Base-by-base conservation (phyloP, 2,888 invertebrate genomes). In the Trichogramma evanescens region DNA sequence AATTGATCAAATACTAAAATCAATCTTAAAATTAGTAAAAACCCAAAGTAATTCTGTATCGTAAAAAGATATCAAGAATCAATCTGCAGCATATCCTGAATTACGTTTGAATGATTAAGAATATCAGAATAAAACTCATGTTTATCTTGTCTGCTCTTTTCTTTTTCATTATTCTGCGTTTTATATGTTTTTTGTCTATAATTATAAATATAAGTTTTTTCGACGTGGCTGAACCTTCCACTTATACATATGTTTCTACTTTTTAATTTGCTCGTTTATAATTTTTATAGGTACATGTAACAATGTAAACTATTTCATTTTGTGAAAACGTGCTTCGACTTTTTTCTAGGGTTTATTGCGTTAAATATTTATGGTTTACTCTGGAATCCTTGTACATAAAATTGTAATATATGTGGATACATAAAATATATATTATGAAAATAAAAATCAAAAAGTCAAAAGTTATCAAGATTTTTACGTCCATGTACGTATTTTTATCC, bases 401-500 rank as follows among this genome's bases (percentile, higher is more conserved):
- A 71, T 68, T 76, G 77, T 77, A 76, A 75, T 68, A 77, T 77
- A 77, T 77, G 76, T 77, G 74, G 73, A 77, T 76, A 77, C 26
- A 26, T 26, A 26, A 26, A 26, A 26, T 26, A 71, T 70, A 73
- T 70, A 67, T 71, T 67, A 69, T 67, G 66, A 73, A 71, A 76
- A 76, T 76, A 75, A 74, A 74, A 68, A 72, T 69, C 70, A 72
- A 70, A 26, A 26, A 72, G 72, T 73, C 68, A 68, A 71, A 72
- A 70, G 68, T 68, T 64, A 66, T 70, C 66, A 50, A 64, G 45
- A 62, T 44, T 64, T 64, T 64, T 65, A 65, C 62, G 55, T 60
- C 60, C 46, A 51, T 63, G 51, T 64, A 62, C 57, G 52, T 62
- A 38, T 63, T 26, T 26, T 26, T 2, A 26, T 26, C 26, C 26